Conservation (phyloP, 2,797 vertebrate species). For the Anniella stebbinsi region DNA sequence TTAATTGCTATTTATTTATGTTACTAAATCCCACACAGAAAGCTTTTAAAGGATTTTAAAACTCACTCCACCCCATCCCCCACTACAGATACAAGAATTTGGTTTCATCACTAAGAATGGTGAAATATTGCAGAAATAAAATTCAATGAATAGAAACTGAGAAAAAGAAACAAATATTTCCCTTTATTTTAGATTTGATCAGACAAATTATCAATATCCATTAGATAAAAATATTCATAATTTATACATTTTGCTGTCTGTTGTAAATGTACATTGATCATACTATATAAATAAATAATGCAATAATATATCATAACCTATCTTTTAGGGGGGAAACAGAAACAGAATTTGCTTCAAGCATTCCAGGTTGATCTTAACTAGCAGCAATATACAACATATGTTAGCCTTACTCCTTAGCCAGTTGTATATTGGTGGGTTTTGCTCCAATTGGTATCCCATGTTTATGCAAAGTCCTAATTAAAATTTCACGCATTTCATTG, state of each 20-base stretch:
- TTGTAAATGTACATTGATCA: not conserved
- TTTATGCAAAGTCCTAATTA: constrained; percentile 92
- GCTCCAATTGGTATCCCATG: constrained; percentile 96
- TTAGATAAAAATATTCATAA: constrained; percentile 58
- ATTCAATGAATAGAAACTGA: constrained; percentile 79
- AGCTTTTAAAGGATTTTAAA: constrained; percentile 30
- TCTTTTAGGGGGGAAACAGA: constrained; percentile 36
- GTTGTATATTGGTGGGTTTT: constrained; percentile 89
- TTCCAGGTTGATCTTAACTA: constrained; percentile 55
- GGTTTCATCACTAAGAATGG: constrained; percentile 20
- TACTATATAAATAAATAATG: not conserved
- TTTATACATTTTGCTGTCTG: constrained; percentile 37
- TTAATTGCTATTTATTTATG: not conserved
- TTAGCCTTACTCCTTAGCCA: constrained; percentile 98
- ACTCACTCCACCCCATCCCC: not conserved
- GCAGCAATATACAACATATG: constrained; percentile 60
- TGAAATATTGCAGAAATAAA: constrained; percentile 51
- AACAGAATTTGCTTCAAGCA: constrained; percentile 55
- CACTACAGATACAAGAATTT: not conserved
- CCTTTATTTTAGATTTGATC: constrained; percentile 89
- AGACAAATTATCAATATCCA: constrained; percentile 69
- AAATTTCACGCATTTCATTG: constrained; percentile 89
- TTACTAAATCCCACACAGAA: not conserved
- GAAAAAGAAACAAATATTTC: constrained; percentile 93
- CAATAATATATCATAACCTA: constrained; percentile 43